Evolutionary conservation across 2,888 invertebrate genomes (phyloP), one percentile per base, ranked within the genome.

Genomic region (Iselma pallidipennis): DNA sequence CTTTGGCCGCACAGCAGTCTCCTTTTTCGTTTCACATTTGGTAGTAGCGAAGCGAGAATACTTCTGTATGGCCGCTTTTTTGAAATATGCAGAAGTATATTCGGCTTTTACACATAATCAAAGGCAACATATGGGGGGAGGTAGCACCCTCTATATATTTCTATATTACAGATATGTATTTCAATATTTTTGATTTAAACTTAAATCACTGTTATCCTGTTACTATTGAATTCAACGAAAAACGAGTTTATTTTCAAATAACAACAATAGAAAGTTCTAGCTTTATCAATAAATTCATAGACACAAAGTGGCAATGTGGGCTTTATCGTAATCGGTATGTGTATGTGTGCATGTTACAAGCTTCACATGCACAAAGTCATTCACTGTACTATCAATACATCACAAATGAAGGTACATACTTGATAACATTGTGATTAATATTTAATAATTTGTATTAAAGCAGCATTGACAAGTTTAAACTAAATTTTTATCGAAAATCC

Each of bases 61-160:
- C 16, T 45, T 45, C 5, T 45, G 45, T 5, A 45, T 45, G n/a
- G 16, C 0, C 6, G 37, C 61, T 55, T 61, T n/a, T n/a, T 70
- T 74, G 71, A 74, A 74, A 74, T 73, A 74, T 74, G 68, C 65
- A 72, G 66, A 65, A 51, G 70, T 68, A 74, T 69, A 65, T 50
- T 66, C 69, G 71, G 73, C 66, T n/a, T 74, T 74, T 73, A 71
- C 73, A 74, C 73, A 65, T 73, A 71, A 73, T 73, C 73, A 74
- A 9, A 21, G 26, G 19, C 6, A 19, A 6, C 19, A 50, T 33
- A 33, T 33, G n/a, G 4, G 5, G 33, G 14, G 14, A 33, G 4
- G 2, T n/a, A n/a, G n/a, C n/a, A n/a, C n/a, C n/a, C n/a, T n/a
- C n/a, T n/a, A n/a, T n/a, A n/a, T n/a, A n/a, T n/a, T n/a, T n/a